Evolutionary conservation across 1,140 invertebrate species (phyloP).

Genomic region (Temnothorax longispinosus): DNA sequence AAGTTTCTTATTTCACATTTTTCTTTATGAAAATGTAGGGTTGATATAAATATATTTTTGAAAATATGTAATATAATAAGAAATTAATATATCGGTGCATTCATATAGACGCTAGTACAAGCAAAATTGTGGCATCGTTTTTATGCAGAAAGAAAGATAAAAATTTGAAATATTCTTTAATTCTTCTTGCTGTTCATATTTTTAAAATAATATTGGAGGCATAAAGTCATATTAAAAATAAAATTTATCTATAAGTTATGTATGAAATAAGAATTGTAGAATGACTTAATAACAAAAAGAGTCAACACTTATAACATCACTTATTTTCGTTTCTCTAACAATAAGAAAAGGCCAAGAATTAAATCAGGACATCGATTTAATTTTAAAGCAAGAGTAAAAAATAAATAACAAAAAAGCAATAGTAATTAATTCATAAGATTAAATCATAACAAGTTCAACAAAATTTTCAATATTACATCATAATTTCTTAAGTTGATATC

Average conservation of each 20-base stretch:
- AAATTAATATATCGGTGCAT: background rate
- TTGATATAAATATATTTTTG: background rate
- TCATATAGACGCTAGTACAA: background rate
- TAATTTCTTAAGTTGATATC: background rate
- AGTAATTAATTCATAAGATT: background rate
- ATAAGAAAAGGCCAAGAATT: background rate
- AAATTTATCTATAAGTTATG: background rate
- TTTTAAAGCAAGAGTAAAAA: background rate
- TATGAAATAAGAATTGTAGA: background rate
- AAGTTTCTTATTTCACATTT: background rate
- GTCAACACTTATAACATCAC: background rate
- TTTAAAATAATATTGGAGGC: background rate
- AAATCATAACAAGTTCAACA: background rate
- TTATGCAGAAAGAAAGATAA: background rate
- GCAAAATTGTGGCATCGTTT: background rate
- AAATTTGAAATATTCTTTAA: background rate
- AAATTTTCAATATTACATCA: background rate
- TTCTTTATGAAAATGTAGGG: background rate
- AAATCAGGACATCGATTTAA: background rate
- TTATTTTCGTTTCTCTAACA: background rate
- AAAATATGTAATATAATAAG: background rate
- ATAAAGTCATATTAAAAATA: background rate
- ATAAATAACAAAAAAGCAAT: background rate
- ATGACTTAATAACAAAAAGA: background rate
- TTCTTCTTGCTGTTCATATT: background rate